Conservation (phyloP, 2,797 vertebrate genomes). For the Tympanoctomys barrerae region DNA sequence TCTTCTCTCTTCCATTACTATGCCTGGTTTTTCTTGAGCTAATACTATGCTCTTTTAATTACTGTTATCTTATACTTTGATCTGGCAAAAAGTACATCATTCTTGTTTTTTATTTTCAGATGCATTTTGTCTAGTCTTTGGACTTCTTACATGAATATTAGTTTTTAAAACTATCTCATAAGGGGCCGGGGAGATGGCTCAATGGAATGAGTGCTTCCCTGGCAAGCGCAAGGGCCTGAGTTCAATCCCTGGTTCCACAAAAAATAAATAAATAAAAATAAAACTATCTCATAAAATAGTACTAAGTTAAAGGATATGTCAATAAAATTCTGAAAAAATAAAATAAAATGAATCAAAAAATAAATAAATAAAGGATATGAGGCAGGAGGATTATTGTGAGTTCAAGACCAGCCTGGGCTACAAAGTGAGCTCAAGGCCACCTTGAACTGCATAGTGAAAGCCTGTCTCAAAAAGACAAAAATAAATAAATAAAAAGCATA, state of each 20-base stretch:
- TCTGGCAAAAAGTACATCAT: conserved; percentile 10
- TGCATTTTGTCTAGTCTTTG: neutral
- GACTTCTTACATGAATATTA: neutral
- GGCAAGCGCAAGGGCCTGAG: too few relatives aligned
- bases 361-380: conserved; percentile 35
- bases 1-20: neutral
- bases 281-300: neutral
- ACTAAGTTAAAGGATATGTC: conserved; percentile 16
- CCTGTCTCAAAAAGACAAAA: too few relatives aligned
- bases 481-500: neutral
- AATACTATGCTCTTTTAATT: neutral
- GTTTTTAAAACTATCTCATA: neutral
- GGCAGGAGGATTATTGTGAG: too few relatives aligned
- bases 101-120: conserved; percentile 57
- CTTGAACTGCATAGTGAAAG: too few relatives aligned
- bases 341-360: too few relatives aligned
- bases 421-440: too few relatives aligned
- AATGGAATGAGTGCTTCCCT: too few relatives aligned
- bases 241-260: too few relatives aligned
- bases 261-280: too few relatives aligned
- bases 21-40: neutral
- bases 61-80: conserved; percentile 14
- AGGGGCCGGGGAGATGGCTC: too few relatives aligned
- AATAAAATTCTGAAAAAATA: too few relatives aligned
- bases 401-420: too few relatives aligned